Evolutionary conservation across 92 coral and sea anemone genomes (phyloP).

Genomic region (Chrysogorgia sp.): DNA sequence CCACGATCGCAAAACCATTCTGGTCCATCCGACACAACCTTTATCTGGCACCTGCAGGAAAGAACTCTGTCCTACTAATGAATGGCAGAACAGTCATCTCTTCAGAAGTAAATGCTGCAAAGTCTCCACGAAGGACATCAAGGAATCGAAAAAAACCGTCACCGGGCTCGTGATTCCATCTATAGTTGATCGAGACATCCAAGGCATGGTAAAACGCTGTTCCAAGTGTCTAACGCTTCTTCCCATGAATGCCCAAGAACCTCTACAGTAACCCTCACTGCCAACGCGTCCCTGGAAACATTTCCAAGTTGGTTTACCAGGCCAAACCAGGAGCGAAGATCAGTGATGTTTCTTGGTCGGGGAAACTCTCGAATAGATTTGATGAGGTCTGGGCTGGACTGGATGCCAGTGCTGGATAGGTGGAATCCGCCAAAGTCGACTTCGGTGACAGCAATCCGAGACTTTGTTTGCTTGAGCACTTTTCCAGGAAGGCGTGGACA

Average conservation of each 20-base stretch:
- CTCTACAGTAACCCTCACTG: slow-evolving; percentile 11
- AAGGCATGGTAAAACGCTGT: slow-evolving; percentile 12
- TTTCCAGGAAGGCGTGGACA: too few species aligned
- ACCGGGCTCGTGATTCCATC: too few species aligned
- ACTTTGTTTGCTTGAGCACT: too few species aligned
- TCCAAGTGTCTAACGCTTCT: slow-evolving; percentile 1
- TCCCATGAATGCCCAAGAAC: slow-evolving; percentile 12
- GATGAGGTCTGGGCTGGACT: too few species aligned
- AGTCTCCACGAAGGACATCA: slow-evolving; percentile 20
- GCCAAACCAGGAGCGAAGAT: too few species aligned
- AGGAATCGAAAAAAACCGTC: too few species aligned
- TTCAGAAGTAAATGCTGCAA: not conserved
- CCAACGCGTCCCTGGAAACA: slow-evolving; percentile 24
- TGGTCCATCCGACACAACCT: slow-evolving; percentile 41
- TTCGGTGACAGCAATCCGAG: too few species aligned
- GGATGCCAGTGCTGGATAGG: too few species aligned
- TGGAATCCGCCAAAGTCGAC: too few species aligned
- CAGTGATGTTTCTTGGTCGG: too few species aligned
- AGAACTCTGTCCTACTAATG: not conserved
- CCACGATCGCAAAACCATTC: not conserved
- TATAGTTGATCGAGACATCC: not conserved
- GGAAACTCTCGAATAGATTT: too few species aligned
- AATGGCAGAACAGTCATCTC: slow-evolving; percentile 2
- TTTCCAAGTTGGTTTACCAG: too few species aligned
- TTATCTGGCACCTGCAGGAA: not conserved